A percentile compares a stretch with the other conserved stretches of the same genome.
Evolutionary conservation across 1,140 invertebrate species (phyloP).

Genomic region (Habropoda laboriosa): DNA sequence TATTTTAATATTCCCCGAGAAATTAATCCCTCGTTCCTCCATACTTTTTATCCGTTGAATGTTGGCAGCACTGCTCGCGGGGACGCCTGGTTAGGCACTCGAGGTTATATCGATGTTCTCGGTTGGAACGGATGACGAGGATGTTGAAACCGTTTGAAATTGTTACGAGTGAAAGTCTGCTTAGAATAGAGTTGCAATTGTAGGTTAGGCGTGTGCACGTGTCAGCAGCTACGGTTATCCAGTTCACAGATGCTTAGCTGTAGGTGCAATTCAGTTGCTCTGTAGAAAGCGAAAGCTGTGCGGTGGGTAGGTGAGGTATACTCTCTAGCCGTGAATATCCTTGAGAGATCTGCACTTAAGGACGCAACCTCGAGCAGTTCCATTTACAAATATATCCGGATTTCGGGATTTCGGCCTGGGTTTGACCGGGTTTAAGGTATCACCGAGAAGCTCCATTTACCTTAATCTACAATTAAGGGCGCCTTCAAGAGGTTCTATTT

Average conservation of each 20-base stretch:
- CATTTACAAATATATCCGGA: slow-evolving; percentile 42
- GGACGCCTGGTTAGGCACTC: too few relatives aligned
- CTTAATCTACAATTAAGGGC: slow-evolving; percentile 37
- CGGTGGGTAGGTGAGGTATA: background rate
- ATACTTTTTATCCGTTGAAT: too few relatives aligned
- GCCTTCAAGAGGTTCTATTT: background rate
- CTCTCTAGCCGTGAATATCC: slow-evolving; percentile 17
- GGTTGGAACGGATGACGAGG: too few relatives aligned
- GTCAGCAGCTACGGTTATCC: background rate
- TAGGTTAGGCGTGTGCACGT: background rate
- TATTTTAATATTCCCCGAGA: too few relatives aligned
- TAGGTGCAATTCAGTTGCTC: slow-evolving; percentile 1
- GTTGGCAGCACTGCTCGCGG: too few relatives aligned
- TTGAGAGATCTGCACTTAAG: slow-evolving; percentile 11
- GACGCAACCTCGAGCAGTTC: slow-evolving; percentile 28
- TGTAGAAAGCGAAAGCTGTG: slow-evolving; percentile 13
- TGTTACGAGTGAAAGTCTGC: background rate
- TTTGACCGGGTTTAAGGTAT: slow-evolving; percentile 12
- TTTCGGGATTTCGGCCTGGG: slow-evolving; percentile 6
- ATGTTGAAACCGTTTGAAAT: too few relatives aligned
- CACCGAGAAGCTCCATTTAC: slow-evolving; percentile 31
- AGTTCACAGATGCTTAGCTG: background rate
- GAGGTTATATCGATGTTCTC: too few relatives aligned
- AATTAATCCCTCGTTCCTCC: too few relatives aligned
- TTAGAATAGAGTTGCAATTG: slow-evolving; percentile 7